These are phyloP conservation scores for Mantis religiosa DNA, from an alignment of 2,888 invertebrate genomes.

Conservation along the genomic window DNA sequence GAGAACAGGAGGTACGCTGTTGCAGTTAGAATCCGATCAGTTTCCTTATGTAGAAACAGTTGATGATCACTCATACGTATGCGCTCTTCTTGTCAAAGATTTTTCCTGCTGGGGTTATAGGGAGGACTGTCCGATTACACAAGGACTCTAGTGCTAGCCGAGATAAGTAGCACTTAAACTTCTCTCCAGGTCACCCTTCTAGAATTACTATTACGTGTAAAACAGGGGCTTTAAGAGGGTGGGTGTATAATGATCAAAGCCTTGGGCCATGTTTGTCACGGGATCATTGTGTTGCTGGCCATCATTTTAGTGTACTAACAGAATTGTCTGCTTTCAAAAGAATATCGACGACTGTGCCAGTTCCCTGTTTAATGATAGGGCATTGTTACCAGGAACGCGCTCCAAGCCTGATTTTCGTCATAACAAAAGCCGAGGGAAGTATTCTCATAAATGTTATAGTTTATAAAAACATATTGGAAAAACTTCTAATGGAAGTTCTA, in stretches of 20 bases:
- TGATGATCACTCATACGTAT: neutral
- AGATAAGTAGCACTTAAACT: neutral
- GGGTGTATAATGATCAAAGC: neutral
- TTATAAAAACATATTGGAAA: no score
- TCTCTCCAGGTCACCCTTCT: neutral
- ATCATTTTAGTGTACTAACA: neutral
- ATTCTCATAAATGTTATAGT: no score
- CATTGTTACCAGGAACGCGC: neutral
- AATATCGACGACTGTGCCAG: neutral
- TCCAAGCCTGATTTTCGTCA: neutral
- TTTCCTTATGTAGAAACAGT: constrained; percentile 4
- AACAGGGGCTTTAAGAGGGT: neutral
- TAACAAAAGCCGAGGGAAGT: neutral
- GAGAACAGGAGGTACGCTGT: neutral
- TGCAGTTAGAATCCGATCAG: neutral
- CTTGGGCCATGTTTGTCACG: neutral
- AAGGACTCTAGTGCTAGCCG: neutral
- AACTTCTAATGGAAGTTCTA: no score
- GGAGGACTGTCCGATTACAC: neutral
- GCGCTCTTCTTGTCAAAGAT: neutral
- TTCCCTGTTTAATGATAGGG: neutral
- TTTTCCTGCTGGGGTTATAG: neutral
- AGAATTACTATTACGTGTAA: neutral
- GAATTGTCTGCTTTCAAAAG: neutral
- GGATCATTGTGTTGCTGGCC: neutral